phyloP scores from a whole-genome alignment of 2,888 invertebrate species.

The Slavum lentiscoides region DNA sequence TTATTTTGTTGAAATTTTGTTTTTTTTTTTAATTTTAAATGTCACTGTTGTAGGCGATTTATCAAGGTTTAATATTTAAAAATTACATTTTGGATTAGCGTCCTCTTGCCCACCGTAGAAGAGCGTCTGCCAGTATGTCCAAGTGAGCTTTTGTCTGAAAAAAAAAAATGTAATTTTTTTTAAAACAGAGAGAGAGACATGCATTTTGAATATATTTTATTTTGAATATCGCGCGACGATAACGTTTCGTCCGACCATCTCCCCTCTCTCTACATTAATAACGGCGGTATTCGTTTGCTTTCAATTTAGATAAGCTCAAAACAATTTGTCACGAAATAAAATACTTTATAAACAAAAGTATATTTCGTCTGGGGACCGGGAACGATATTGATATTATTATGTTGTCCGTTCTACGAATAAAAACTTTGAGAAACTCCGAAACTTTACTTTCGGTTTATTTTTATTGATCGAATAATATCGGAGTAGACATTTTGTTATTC shows the following conservation, averaged over 20 bases:
- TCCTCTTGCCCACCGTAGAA: slow-evolving; percentile 91
- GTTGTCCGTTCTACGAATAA: not conserved
- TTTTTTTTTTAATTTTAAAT: slow-evolving; percentile 5
- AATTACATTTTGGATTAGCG: slow-evolving; percentile 66
- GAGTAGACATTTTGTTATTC: not conserved
- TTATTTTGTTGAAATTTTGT: slow-evolving; percentile 11
- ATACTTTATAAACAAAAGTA: not conserved
- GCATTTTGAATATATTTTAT: slow-evolving; percentile 10
- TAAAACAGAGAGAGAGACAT: slow-evolving; percentile 27
- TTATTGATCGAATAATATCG: slow-evolving; percentile 14
- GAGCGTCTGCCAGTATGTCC: slow-evolving; percentile 91
- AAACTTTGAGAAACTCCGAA: not conserved
- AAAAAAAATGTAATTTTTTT: slow-evolving; percentile 53
- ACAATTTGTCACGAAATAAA: slow-evolving; percentile 29
- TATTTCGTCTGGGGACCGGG: not conserved
- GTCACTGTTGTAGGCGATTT: not conserved
- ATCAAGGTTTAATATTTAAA: slow-evolving; percentile 11
- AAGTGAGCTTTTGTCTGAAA: slow-evolving; percentile 92
- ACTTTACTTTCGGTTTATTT: slow-evolving; percentile 6
- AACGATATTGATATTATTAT: slow-evolving; percentile 1
- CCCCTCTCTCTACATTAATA: not conserved
- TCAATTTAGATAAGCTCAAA: not conserved
- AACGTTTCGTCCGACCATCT: not conserved
- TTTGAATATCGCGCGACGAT: not conserved
- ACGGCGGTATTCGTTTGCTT: not conserved